A percentile compares a stretch with the other conserved stretches of the same genome.
These are phyloP conservation scores for Pseudomyrmex cubaensis DNA, from an alignment of 1,140 invertebrate genomes.

Conservation along the genomic window DNA sequence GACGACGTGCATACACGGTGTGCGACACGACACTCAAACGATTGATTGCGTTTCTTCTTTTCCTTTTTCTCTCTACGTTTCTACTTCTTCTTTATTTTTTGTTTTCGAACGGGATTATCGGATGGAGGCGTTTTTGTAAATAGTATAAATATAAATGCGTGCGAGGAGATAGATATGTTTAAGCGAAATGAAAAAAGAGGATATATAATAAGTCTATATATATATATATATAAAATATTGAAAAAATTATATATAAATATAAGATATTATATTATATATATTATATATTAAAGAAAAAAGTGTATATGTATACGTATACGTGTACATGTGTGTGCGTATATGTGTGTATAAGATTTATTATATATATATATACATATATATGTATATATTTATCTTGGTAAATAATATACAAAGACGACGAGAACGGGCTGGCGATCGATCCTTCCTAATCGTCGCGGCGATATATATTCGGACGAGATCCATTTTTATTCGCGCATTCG, in stretches of 20 bases:
- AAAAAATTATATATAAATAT: constrained; percentile 82
- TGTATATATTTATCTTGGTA: constrained; percentile 84
- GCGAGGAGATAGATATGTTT: constrained; percentile 79
- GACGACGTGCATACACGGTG: constrained; percentile 43
- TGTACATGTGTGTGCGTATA: constrained; percentile 71
- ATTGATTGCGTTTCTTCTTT: constrained; percentile 20
- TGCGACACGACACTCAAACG: constrained; percentile 34
- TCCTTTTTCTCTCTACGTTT: not conserved
- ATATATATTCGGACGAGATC: constrained; percentile 29
- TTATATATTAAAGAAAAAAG: constrained; percentile 74
- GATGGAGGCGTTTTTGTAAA: constrained; percentile 80
- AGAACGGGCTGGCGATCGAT: constrained; percentile 71
- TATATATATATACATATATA: constrained; percentile 75
- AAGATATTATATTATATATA: constrained; percentile 82
- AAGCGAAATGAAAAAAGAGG: constrained; percentile 80
- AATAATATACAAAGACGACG: constrained; percentile 80
- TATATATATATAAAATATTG: constrained; percentile 67
- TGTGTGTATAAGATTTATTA: constrained; percentile 54
- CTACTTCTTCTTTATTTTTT: not conserved
- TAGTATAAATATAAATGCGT: constrained; percentile 81
- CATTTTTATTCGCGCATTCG: constrained; percentile 3
- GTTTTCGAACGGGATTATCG: constrained; percentile 27
- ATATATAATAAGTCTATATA: constrained; percentile 82
- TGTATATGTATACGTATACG: constrained; percentile 57
- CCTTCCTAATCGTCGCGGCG: constrained; percentile 55